Evolutionary conservation across 1,140 invertebrate species (phyloP).

Genomic region (Dinoponera quadriceps): DNA sequence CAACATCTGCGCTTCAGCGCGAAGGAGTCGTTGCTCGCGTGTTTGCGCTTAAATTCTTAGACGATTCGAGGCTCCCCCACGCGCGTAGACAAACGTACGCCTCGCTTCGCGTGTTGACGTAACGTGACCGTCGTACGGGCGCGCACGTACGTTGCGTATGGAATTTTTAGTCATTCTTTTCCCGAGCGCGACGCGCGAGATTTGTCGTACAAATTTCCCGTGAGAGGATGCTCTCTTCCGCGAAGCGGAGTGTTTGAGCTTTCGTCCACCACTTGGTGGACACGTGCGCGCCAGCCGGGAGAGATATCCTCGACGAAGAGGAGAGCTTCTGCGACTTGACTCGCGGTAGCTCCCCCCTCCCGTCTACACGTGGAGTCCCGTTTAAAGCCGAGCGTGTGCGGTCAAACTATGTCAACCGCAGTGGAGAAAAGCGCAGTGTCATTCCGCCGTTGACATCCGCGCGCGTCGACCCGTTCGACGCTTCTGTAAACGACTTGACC

Average conservation of each 20-base stretch:
- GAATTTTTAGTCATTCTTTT: slow-evolving; percentile 43
- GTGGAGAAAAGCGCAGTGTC: slow-evolving; percentile 63
- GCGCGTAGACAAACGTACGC: slow-evolving; percentile 21
- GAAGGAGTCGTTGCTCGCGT: not conserved
- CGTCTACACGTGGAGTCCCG: slow-evolving; percentile 60
- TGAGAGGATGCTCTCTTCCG: slow-evolving; percentile 53
- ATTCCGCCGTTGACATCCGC: slow-evolving; percentile 64
- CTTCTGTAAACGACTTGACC: slow-evolving; percentile 66
- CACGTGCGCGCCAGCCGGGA: slow-evolving; percentile 67
- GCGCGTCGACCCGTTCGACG: slow-evolving; percentile 41
- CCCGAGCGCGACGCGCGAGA: slow-evolving; percentile 13
- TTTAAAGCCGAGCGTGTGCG: slow-evolving; percentile 33
- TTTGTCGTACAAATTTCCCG: slow-evolving; percentile 61
- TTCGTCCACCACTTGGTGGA: slow-evolving; percentile 64
- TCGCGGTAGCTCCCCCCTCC: slow-evolving; percentile 35
- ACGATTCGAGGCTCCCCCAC: not conserved
- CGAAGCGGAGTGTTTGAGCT: slow-evolving; percentile 77
- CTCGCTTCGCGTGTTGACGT: slow-evolving; percentile 25
- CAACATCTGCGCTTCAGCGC: no score
- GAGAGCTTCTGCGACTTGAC: slow-evolving; percentile 29
- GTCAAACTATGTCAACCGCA: slow-evolving; percentile 60
- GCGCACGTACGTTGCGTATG: not conserved
- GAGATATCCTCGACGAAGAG: slow-evolving; percentile 62
- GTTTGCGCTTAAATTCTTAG: slow-evolving; percentile 39
- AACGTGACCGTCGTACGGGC: not conserved